These are phyloP conservation scores for Phyllopteryx taeniolatus DNA, from an alignment of 2,113 vertebrate species.

Conservation along the genomic window DNA sequence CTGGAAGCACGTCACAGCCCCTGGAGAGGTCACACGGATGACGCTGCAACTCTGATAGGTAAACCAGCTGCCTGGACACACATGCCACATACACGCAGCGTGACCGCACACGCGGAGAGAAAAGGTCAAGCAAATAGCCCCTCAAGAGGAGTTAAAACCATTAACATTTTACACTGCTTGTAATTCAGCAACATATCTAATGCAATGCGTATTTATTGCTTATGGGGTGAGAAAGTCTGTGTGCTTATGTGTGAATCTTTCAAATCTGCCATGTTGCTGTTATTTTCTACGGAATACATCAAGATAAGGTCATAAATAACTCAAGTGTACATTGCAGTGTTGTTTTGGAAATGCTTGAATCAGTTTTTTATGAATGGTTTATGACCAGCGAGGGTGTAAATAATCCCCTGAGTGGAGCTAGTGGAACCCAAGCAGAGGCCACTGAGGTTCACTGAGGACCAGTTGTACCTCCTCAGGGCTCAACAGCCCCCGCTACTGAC, in stretches of 20 bases:
- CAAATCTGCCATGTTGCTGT: neutral
- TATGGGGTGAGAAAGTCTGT: neutral
- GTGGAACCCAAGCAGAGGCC: neutral
- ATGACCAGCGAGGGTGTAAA: neutral
- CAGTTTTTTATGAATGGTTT: slow-evolving; percentile 1
- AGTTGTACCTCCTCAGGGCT: neutral
- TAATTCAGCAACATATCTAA: neutral
- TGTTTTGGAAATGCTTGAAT: neutral
- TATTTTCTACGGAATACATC: neutral
- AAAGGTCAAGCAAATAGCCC: slow-evolving; percentile 5
- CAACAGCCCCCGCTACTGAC: neutral
- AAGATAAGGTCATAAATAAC: neutral
- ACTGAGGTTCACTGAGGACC: neutral
- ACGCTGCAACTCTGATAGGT: slow-evolving; percentile 47
- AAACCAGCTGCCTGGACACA: slow-evolving; percentile 62
- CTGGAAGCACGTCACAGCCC: slow-evolving; percentile 48
- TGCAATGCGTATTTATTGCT: neutral
- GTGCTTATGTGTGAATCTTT: neutral
- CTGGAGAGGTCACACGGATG: slow-evolving; percentile 33
- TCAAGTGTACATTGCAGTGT: neutral
- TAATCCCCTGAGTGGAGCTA: neutral
- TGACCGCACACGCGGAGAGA: neutral
- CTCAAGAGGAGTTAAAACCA: neutral
- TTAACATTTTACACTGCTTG: neutral
- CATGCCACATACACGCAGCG: slow-evolving; percentile 20